Evolutionary conservation across 2,113 vertebrate species (phyloP), one percentile per base, ranked within the genome.

Genomic region (Corythoichthys haematopterus): DNA sequence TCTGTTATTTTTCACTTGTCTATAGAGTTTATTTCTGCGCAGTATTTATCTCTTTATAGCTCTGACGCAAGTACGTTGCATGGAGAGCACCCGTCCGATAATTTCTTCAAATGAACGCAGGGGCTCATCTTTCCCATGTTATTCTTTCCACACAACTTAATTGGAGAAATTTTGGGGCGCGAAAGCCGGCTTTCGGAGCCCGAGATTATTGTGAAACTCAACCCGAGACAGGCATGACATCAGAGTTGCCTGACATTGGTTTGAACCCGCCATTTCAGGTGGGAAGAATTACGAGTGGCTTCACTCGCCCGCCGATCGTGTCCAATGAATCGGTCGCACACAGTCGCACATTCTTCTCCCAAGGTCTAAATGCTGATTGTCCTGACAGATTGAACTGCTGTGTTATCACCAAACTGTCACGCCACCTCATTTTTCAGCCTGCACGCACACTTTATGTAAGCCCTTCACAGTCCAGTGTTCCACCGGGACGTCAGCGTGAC

Each of bases 131-230:
- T 85, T 83, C 80, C 35, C 8, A 14, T 88, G 85, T 88, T 87
- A 78, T 86, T 88, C 77, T 80, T 87, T 82, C 77, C 75, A 72
- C 69, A 65, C 75, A 35, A 64, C 59, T 85, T 89, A 85, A 88
- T 86, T 84, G 80, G 76, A 72, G 71, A 82, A 76, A 75, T 68
- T 71, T 68, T 59, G 6, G 70, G 82, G 77, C 12, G 83, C 55
- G 71, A 84, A 86, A 84, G 86, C 83, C 3, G 66, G 70, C 43
- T 75, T 43, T 4, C 88, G 67, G 40, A 71, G 74, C 70, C 66
- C 0, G 75, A 81, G 87, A 90, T 85, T 88, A 90, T 88, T 88
- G 85, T 91, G 87, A 90, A 91, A 90, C 68, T n/a, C 72, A 84
- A 91, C 65, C 76, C 62, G 50, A 66, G 74, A 83, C 80, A 84